Percentiles rank a stretch among this genome's conserved stretches.
phyloP scores from a whole-genome alignment of 2,888 invertebrate species.

The Heliconius cydno region DNA sequence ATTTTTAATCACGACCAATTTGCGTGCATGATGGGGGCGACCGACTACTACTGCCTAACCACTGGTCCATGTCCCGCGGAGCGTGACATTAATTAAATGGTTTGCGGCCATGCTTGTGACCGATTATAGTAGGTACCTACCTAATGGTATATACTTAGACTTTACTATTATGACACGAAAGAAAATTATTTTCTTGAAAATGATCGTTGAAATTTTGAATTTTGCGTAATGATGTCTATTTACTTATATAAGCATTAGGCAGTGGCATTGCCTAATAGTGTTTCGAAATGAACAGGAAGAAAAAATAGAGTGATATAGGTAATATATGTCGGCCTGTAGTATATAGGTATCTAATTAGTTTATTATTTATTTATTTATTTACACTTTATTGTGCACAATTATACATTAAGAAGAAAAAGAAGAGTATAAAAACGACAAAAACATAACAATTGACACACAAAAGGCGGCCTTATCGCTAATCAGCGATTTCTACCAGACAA shows the following conservation, averaged over 20 bases:
- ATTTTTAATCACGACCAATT: conserved; percentile 82
- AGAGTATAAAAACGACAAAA: too few relatives aligned
- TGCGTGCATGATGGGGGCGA: conserved; percentile 67
- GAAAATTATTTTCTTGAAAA: not conserved
- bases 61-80: conserved; percentile 65
- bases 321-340: too few relatives aligned
- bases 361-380: too few relatives aligned
- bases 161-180: not conserved
- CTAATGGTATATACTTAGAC: not conserved
- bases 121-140: conserved; percentile 30
- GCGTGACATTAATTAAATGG: conserved; percentile 79
- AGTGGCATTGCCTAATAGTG: not conserved
- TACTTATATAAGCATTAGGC: not conserved
- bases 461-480: too few relatives aligned
- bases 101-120: conserved; percentile 54
- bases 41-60: conserved; percentile 63
- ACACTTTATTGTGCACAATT: too few relatives aligned
- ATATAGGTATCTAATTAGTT: too few relatives aligned
- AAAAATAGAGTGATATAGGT: too few relatives aligned
- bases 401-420: too few relatives aligned
- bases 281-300: too few relatives aligned
- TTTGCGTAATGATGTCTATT: not conserved
- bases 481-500: too few relatives aligned
- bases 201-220: not conserved
- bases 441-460: too few relatives aligned